Base-by-base conservation (phyloP, 2,888 invertebrate species). In the Ectemnius cavifrons region DNA sequence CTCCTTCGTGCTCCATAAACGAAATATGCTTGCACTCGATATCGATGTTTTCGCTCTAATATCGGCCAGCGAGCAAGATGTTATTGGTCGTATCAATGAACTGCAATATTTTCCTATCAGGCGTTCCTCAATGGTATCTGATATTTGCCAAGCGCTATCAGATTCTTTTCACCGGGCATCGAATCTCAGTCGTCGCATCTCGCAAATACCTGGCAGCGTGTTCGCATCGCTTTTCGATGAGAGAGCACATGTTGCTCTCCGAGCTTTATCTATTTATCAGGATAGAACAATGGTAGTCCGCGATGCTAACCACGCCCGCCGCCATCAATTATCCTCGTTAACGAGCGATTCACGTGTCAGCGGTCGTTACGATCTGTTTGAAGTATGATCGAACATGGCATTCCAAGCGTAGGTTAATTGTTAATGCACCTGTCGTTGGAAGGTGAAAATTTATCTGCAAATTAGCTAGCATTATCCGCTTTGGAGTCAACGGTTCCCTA, bases 181-280 rank as follows among this genome's bases (percentile, higher is more conserved):
- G 16, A 52, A 14, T 16, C 52, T 52, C 52, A 5, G n/a, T 14
- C 8, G 3, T 16, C 5, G 52, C 52, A 4, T 52, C 52, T 16
- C 52, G 14, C 52, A 5, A 52, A 16, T 52, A 14, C 52, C 52
- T 14, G 52, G 52, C 16, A n/a, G 5, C 47, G n/a, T n/a, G 52
- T 5, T 8, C 16, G 16, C 16, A 2, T 37, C 37, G 37, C 37
- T 6, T 4, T 11, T 52, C 52, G 16, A 52, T 4, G 52, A 52
- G 52, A 52, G 37, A 6, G 37, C 52, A 73, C 66, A 71, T 63
- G 73, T 71, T 73, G 73, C 70, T 71, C 37, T 1, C 8, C 52
- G 16, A 52, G 52, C 1, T 52, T 52, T 52, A 14, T 52, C 52
- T 16, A 16, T 52, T 52, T 16, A 37, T 37, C 37, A 11, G 37